Evolutionary conservation across 1,140 invertebrate genomes (phyloP).

Genomic region (Drosophila albomicans): DNA sequence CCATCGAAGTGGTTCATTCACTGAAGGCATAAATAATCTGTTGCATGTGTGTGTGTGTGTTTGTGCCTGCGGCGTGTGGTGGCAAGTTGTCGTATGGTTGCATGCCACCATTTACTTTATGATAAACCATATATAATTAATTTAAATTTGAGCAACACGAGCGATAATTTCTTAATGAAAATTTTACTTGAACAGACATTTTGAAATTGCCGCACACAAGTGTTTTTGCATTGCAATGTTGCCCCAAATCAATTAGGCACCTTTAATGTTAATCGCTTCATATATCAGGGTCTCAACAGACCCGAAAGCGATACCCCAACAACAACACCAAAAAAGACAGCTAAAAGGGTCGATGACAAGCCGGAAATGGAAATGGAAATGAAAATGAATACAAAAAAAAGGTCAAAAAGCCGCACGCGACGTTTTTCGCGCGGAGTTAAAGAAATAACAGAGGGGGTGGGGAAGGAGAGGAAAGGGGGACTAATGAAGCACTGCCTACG

Average conservation of each 20-base stretch:
- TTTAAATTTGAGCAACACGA: slow-evolving; percentile 65
- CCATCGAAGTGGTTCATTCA: slow-evolving; percentile 45
- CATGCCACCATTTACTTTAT: slow-evolving; percentile 57
- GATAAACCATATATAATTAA: slow-evolving; percentile 73
- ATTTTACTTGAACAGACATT: slow-evolving; percentile 30
- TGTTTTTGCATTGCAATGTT: slow-evolving; percentile 26
- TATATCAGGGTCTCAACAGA: slow-evolving; percentile 63
- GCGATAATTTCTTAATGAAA: slow-evolving; percentile 69
- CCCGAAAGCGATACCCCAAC: slow-evolving; percentile 60
- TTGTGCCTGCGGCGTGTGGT: slow-evolving; percentile 11
- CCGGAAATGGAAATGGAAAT: slow-evolving; percentile 41
- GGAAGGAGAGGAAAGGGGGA: background rate
- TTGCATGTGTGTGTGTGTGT: slow-evolving; percentile 50
- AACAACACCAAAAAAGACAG: slow-evolving; percentile 40
- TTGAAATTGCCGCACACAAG: background rate
- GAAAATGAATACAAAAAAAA: slow-evolving; percentile 15
- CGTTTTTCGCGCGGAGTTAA: slow-evolving; percentile 62
- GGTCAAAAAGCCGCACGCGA: slow-evolving; percentile 73
- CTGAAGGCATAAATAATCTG: slow-evolving; percentile 78
- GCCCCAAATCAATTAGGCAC: slow-evolving; percentile 71
- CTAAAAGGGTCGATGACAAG: slow-evolving; percentile 73
- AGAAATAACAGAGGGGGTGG: background rate
- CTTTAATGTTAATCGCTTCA: slow-evolving; percentile 79
- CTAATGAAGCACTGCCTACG: slow-evolving; percentile 50
- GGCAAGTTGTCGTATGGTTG: slow-evolving; percentile 9